phyloP scores from a whole-genome alignment of 2,797 vertebrate genomes.

The Oophaga sylvatica region DNA sequence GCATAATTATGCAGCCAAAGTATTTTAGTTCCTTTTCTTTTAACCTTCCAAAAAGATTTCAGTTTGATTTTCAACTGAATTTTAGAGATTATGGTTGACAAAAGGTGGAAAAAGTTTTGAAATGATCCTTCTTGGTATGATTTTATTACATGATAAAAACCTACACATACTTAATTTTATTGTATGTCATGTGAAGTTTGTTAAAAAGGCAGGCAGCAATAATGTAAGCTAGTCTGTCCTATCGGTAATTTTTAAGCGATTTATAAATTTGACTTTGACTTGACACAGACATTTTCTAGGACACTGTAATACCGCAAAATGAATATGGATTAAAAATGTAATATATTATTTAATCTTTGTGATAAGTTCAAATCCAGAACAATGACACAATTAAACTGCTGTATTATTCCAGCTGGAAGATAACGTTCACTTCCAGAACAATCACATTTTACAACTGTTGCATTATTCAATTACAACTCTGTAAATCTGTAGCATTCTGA shows the following conservation, averaged over 20 bases:
- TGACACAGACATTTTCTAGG: slow-evolving; percentile 10
- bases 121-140: too few relatives aligned
- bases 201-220: neutral
- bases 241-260: neutral
- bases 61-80: too few relatives aligned
- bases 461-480: slow-evolving; percentile 6
- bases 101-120: too few relatives aligned
- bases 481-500: neutral
- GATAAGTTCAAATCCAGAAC: slow-evolving; percentile 16
- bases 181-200: neutral
- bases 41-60: too few relatives aligned
- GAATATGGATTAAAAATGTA: slow-evolving; percentile 24
- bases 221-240: neutral
- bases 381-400: slow-evolving; percentile 8
- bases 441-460: neutral
- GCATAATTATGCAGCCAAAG: too few relatives aligned
- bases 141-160: too few relatives aligned
- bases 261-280: slow-evolving; percentile 17
- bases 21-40: too few relatives aligned
- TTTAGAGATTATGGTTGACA: too few relatives aligned
- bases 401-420: neutral
- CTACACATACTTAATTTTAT: too few relatives aligned
- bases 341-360: slow-evolving; percentile 23
- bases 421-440: slow-evolving; percentile 2
- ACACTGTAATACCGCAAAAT: slow-evolving; percentile 9